Base-by-base conservation (phyloP, 1,140 invertebrate genomes). In the Caenorhabditis latens region DNA sequence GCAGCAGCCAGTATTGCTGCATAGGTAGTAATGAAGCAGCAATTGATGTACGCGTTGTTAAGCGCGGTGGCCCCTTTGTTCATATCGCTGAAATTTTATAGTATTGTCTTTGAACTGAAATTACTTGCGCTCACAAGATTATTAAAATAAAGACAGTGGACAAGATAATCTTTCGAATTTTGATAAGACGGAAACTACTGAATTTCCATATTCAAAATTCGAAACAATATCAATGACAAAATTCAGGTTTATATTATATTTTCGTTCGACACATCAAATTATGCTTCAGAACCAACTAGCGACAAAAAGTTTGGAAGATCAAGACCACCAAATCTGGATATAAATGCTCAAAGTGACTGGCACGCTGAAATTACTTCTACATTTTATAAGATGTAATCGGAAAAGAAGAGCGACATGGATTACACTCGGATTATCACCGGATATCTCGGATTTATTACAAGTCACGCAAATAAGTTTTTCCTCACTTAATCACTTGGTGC, bases 361-460 rank as follows among this genome's bases (percentile, higher is more conserved):
- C 3, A 67, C 63, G 13, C 50, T 14, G 16, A 53, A 11, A 6
- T 53, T 5, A 32, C 32, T 32, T 2, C 32, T 32, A 32, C 32
- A 32, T 32, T n/a, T 11, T 53, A 11, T 16, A 53, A 16, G 63
- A 67, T 67, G 21, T 21, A 40, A 67, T 67, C 16, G 7, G 21
- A 61, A 61, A 67, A 53, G 16, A 11, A 53, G 9, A 16, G 50
- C 11, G 32, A 67, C n/a, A 61, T 67, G 40, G 32, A 67, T 67
- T 67, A 67, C 63, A 67, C 24, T 42, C 11, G 63, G 63, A 67
- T 67, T 67, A 67, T 67, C 32, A 67, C 63, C 63, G 63, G 63
- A 67, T 67, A 67, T 42, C 24, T 21, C 8, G 40, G 21, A 67
- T 42, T 14, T 53, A 53, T 53, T 11, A 67, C 4, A 65, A 16